A percentile compares a stretch with the other conserved stretches of the same genome.
Conservation (phyloP, 2,113 vertebrate genomes). For the Picathartes gymnocephalus region DNA sequence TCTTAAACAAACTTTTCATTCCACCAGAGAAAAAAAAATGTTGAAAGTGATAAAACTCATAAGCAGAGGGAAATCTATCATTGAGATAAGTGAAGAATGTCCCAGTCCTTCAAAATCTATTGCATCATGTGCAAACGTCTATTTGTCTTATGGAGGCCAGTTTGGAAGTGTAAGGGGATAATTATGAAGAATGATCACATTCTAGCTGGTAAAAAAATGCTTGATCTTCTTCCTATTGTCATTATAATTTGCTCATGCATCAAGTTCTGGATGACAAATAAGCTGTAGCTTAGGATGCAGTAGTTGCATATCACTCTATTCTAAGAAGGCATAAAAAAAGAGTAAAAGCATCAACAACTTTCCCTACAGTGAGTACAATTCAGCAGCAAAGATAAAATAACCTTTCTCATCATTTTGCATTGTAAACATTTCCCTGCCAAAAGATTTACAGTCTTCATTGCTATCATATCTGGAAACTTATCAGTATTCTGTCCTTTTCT, state of each 20-base stretch:
- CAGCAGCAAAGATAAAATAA: neutral
- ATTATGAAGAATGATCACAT: conserved; percentile 10
- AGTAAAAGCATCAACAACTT: neutral
- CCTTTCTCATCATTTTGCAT: neutral
- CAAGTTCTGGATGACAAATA: conserved; percentile 1
- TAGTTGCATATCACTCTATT: neutral
- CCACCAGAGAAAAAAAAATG: neutral
- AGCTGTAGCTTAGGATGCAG: neutral
- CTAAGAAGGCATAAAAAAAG: neutral
- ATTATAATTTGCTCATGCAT: neutral
- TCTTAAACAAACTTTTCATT: neutral
- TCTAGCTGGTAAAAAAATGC: neutral
- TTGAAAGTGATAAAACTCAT: neutral
- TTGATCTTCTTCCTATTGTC: neutral
- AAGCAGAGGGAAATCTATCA: neutral
- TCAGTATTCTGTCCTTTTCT: neutral
- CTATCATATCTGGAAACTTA: neutral
- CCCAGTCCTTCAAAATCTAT: neutral
- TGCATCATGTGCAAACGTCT: neutral
- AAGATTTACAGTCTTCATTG: neutral
- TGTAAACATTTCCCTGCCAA: neutral
- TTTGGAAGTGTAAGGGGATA: neutral
- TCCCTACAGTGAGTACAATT: neutral
- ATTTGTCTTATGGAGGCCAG: neutral
- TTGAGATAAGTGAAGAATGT: neutral